Evolutionary conservation across 2,888 invertebrate species (phyloP).

Genomic region (Macrosiphum euphorbiae): DNA sequence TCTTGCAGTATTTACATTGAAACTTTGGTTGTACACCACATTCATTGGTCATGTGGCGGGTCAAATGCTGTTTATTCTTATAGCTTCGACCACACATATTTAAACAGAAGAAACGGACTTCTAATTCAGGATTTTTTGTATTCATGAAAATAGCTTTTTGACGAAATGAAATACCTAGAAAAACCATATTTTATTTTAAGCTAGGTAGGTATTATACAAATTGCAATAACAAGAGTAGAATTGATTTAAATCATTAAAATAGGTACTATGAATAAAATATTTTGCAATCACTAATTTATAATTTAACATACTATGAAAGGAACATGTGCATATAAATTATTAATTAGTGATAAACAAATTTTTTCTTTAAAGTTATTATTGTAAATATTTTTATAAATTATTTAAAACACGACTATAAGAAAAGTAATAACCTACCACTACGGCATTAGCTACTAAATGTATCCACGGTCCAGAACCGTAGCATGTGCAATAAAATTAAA

Average conservation of each 20-base stretch:
- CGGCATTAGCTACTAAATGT: not conserved
- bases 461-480: not conserved
- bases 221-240: not conserved
- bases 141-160: not conserved
- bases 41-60: slow-evolving; percentile 70
- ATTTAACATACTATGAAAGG: slow-evolving; percentile 10
- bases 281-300: not conserved
- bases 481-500: not conserved
- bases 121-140: not conserved
- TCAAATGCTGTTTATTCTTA: slow-evolving; percentile 66
- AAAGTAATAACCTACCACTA: not conserved
- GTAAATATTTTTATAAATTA: not conserved
- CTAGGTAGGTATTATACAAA: not conserved
- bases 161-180: not conserved
- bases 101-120: slow-evolving; percentile 30
- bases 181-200: not conserved
- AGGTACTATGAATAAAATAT: not conserved
- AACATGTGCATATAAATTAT: not conserved
- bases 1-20: slow-evolving; percentile 70
- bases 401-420: not conserved
- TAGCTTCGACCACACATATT: slow-evolving; percentile 68
- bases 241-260: not conserved
- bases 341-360: not conserved
- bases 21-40: slow-evolving; percentile 71
- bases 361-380: not conserved